Evolutionary conservation across 2,113 vertebrate species (phyloP).

Genomic region (Taurulus bubalis): DNA sequence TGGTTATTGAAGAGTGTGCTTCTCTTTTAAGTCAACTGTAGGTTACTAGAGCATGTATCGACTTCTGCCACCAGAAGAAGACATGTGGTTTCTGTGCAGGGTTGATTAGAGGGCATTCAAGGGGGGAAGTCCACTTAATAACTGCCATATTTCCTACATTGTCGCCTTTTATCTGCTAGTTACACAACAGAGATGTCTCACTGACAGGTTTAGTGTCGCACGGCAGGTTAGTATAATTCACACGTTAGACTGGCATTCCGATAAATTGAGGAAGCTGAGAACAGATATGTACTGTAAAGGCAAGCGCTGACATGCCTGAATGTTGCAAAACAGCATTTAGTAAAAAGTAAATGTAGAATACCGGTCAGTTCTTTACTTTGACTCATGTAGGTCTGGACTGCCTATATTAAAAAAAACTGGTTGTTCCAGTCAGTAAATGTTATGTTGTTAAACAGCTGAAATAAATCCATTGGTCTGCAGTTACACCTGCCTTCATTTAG

Average conservation of each 20-base stretch:
- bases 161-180: background rate
- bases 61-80: constrained; percentile 50
- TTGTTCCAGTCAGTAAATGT: background rate
- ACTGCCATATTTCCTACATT: constrained; percentile 18
- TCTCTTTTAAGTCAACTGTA: background rate
- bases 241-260: background rate
- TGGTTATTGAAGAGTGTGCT: background rate
- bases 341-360: background rate
- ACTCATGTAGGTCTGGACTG: background rate
- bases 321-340: background rate
- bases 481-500: background rate
- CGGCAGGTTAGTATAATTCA: background rate
- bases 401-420: too few relatives aligned
- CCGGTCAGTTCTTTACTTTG: background rate
- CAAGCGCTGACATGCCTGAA: background rate
- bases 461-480: background rate
- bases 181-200: constrained; percentile 8
- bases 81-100: constrained; percentile 44
- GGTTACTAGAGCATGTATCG: background rate
- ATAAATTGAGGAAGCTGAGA: background rate
- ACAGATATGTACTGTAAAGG: background rate
- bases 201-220: background rate
- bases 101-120: constrained; percentile 55
- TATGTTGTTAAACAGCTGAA: background rate
- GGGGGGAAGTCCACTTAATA: constrained; percentile 11